phyloP scores from a whole-genome alignment of 2,113 vertebrate species.

The Sinocyclocheilus rhinocerous region DNA sequence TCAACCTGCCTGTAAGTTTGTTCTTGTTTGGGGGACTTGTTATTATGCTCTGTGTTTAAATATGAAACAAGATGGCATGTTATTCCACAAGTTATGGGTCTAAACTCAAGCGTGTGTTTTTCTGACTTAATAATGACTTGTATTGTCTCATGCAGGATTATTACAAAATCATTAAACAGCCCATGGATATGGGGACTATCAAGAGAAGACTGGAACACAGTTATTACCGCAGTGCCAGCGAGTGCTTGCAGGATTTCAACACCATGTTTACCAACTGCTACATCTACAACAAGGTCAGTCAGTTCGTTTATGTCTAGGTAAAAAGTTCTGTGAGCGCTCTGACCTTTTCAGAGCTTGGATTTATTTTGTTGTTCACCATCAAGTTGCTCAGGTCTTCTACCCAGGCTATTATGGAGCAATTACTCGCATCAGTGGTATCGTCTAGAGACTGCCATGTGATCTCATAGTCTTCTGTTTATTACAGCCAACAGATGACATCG shows the following conservation, averaged over 20 bases:
- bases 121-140: not conserved
- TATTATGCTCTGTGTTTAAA: not conserved
- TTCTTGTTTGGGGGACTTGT: not conserved
- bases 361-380: not conserved
- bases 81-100: not conserved
- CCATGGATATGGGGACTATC: slow-evolving; percentile 96
- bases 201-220: slow-evolving; percentile 88
- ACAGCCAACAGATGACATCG: slow-evolving; percentile 92
- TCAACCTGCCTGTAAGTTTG: slow-evolving; percentile 85
- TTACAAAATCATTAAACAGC: slow-evolving; percentile 93
- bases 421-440: not conserved
- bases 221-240: slow-evolving; percentile 87
- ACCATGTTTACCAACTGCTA: slow-evolving; percentile 99
- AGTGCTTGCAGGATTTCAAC: slow-evolving; percentile 97
- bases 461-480: not conserved
- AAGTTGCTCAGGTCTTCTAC: not conserved
- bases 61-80: not conserved
- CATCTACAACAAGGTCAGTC: slow-evolving; percentile 92
- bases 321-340: not conserved
- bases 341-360: not conserved
- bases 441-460: not conserved
- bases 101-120: not conserved
- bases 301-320: not conserved
- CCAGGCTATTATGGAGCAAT: not conserved
- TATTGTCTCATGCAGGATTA: slow-evolving; percentile 79